These are phyloP conservation scores for Cichladusa arquata DNA, from an alignment of 2,113 vertebrate genomes.

Conservation along the genomic window DNA sequence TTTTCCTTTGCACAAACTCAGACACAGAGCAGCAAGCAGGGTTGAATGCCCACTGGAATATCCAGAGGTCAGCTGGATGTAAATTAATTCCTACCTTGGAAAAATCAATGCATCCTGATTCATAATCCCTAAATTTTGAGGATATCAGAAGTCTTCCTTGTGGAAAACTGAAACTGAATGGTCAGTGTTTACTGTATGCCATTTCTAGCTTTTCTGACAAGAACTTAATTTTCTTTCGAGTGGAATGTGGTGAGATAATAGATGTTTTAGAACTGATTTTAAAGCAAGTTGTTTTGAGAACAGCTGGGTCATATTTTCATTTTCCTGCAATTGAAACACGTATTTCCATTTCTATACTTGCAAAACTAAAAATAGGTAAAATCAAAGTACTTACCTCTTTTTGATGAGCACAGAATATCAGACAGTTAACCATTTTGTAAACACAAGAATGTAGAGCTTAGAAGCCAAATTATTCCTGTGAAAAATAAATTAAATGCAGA, in stretches of 20 bases:
- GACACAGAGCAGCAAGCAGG: not conserved
- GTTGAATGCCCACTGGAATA: not conserved
- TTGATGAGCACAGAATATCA: not conserved
- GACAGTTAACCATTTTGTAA: not conserved
- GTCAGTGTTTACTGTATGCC: not conserved
- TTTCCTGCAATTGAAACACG: not conserved
- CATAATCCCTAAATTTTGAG: not conserved
- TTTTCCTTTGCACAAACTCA: not conserved
- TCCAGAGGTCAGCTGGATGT: not conserved
- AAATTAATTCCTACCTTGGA: not conserved
- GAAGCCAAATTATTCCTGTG: not conserved
- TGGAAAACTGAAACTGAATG: not conserved
- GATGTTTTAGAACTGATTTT: not conserved
- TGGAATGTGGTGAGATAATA: not conserved
- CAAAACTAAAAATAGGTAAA: not conserved
- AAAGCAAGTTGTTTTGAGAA: not conserved
- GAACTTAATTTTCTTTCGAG: not conserved
- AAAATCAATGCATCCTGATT: not conserved
- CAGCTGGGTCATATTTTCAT: not conserved
- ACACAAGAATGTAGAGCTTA: not conserved
- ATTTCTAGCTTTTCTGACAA: not conserved
- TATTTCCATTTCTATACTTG: not conserved
- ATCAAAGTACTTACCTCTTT: not conserved
- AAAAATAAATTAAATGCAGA: not conserved
- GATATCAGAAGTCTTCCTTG: not conserved